These are phyloP conservation scores for Heliothis peltigera DNA, from an alignment of 2,888 invertebrate species.

Conservation along the genomic window DNA sequence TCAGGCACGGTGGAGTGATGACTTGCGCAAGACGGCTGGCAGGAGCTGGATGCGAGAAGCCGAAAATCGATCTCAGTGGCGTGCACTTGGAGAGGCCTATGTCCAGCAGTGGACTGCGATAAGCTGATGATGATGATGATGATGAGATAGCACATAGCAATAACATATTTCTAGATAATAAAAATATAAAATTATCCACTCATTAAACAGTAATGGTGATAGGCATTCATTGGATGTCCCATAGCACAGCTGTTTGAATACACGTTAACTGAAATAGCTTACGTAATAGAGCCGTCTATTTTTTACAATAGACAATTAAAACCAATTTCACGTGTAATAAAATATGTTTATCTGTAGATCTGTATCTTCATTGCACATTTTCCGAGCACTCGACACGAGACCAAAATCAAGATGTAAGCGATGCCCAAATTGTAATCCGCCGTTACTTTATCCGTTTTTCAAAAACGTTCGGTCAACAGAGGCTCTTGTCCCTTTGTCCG, in stretches of 20 bases:
- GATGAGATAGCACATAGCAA: too few relatives aligned
- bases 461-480: conserved; percentile 82
- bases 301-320: conserved; percentile 51
- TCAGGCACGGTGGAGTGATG: too few relatives aligned
- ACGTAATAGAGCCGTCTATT: conserved; percentile 54
- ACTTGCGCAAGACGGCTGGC: too few relatives aligned
- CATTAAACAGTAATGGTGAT: background rate
- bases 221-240: background rate
- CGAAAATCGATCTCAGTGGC: too few relatives aligned
- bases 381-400: conserved; percentile 60
- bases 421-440: conserved; percentile 73
- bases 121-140: too few relatives aligned
- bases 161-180: too few relatives aligned
- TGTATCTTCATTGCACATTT: conserved; percentile 68
- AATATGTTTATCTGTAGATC: conserved; percentile 64
- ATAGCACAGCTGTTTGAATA: conserved; percentile 23
- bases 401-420: conserved; percentile 70
- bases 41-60: too few relatives aligned
- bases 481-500: conserved; percentile 77
- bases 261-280: conserved; percentile 32
- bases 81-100: too few relatives aligned
- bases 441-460: conserved; percentile 71
- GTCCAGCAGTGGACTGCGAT: too few relatives aligned
- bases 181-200: background rate
- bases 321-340: conserved; percentile 80